A percentile compares a stretch with the other conserved stretches of the same genome.
These are phyloP conservation scores for Brenthis ino DNA, from an alignment of 2,888 invertebrate species.

Conservation along the genomic window DNA sequence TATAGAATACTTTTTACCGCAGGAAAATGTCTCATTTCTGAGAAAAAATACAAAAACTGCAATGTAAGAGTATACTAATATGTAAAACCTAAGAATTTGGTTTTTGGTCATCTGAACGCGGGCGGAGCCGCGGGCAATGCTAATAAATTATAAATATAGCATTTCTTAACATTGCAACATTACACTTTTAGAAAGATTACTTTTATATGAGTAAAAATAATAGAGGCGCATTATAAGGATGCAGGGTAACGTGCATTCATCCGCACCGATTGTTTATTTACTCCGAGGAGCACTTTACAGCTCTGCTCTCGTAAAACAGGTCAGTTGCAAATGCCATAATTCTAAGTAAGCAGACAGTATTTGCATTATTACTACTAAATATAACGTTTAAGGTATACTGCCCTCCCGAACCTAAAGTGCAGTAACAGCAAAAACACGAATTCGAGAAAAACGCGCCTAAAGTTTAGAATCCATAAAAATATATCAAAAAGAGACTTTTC, in stretches of 20 bases:
- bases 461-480: no score
- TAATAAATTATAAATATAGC: neutral
- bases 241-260: conserved; percentile 20
- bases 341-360: neutral
- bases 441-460: no score
- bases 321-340: conserved; percentile 23
- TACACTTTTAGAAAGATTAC: neutral
- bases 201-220: conserved; percentile 14
- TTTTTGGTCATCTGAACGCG: no score
- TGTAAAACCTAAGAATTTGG: no score
- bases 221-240: conserved; percentile 6
- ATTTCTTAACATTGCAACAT: neutral
- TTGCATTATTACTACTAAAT: conserved; percentile 7
- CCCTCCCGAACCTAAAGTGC: no score
- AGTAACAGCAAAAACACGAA: no score
- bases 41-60: no score
- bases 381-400: conserved; percentile 6
- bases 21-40: no score
- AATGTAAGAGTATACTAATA: no score
- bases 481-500: no score
- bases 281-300: conserved; percentile 10
- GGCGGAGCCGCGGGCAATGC: no score
- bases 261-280: conserved; percentile 24
- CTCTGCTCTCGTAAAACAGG: conserved; percentile 17
- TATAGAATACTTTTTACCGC: no score